Conservation (phyloP, 2,113 vertebrate species). For the Mirounga angustirostris region DNA sequence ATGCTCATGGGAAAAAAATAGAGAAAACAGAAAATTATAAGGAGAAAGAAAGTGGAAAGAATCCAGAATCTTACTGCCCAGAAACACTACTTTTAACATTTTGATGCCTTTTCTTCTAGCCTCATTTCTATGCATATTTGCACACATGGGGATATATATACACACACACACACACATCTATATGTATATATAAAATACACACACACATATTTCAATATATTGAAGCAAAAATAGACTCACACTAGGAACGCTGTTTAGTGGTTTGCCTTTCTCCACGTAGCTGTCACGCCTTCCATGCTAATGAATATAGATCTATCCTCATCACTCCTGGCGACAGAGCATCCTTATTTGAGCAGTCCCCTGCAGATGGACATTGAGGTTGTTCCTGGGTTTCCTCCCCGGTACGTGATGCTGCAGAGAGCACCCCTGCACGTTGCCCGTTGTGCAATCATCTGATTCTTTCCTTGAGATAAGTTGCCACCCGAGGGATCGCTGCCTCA, state of each 20-base stretch:
- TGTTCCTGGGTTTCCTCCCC: accelerated
- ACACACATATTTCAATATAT: conserved; percentile 61
- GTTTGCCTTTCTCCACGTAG: not conserved
- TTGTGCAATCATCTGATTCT: not conserved
- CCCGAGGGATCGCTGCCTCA: accelerated
- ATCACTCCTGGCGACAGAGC: not conserved
- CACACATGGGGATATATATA: conserved; percentile 56
- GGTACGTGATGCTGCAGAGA: accelerated
- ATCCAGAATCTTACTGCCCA: conserved; percentile 48
- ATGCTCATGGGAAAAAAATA: conserved; percentile 56
- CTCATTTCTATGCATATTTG: conserved; percentile 71
- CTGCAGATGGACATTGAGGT: not conserved
- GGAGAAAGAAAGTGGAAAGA: conserved; percentile 53
- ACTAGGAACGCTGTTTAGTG: not conserved
- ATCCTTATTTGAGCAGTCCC: accelerated
- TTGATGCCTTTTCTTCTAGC: not conserved
- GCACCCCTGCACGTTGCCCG: accelerated
- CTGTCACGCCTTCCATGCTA: not conserved
- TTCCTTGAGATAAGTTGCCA: too few relatives aligned
- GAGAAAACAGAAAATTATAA: conserved; percentile 62
- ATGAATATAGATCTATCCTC: not conserved
- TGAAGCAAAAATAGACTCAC: conserved; percentile 70
- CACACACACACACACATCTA: not conserved
- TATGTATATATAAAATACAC: not conserved
- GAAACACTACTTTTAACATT: conserved; percentile 47